Percentiles rank a stretch among this genome's conserved stretches.
Evolutionary conservation across 2,888 invertebrate genomes (phyloP).

Genomic region (Parnassius orleans): DNA sequence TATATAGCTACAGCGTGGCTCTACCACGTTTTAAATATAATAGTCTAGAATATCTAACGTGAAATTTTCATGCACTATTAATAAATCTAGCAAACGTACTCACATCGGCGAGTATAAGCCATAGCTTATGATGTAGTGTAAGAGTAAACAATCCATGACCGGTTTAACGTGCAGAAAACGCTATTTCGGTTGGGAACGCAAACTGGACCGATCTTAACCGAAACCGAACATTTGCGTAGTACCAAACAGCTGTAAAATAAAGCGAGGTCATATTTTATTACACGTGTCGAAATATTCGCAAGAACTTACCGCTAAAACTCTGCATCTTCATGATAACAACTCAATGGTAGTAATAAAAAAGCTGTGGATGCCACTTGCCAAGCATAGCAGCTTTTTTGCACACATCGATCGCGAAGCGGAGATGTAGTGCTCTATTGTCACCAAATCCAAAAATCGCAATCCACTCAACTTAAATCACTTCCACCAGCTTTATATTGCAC

Average conservation of each 20-base stretch:
- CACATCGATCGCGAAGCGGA: no score
- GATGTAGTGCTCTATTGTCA: no score
- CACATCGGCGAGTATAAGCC: constrained; percentile 1
- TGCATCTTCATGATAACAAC: no score
- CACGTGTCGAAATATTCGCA: not conserved
- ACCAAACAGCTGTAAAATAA: not conserved
- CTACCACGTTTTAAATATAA: no score
- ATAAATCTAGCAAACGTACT: constrained; percentile 5
- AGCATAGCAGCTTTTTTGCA: no score
- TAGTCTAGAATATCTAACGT: not conserved
- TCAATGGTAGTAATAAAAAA: no score
- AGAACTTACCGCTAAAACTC: no score
- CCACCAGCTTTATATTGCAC: no score
- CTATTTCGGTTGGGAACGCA: constrained; percentile 37
- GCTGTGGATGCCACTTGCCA: no score
- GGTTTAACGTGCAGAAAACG: constrained; percentile 35
- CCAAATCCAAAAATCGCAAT: no score
- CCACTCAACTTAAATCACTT: no score
- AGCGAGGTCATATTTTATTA: not conserved
- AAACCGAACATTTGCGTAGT: not conserved
- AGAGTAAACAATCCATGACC: constrained; percentile 52
- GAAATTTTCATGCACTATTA: constrained; percentile 2
- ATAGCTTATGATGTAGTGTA: constrained; percentile 16
- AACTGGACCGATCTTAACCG: not conserved
- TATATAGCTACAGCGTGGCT: no score